A percentile compares a stretch with the other conserved stretches of the same genome.
Evolutionary conservation across 2,797 vertebrate genomes (phyloP).

Genomic region (Picus viridis): DNA sequence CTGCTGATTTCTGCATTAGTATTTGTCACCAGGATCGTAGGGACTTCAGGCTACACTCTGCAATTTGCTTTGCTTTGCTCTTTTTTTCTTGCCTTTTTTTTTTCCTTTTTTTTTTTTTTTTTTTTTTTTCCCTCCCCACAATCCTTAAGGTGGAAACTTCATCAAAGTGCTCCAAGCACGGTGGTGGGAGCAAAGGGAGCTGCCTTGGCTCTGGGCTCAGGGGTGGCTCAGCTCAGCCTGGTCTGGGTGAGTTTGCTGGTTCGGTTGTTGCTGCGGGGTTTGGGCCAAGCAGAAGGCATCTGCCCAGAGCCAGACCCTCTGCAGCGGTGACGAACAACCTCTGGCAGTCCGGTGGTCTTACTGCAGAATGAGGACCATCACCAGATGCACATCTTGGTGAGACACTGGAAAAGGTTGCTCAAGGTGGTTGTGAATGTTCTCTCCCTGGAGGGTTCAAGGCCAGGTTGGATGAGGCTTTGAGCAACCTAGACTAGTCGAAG

Average conservation of each 20-base stretch:
- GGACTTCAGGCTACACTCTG: slow-evolving; percentile 84
- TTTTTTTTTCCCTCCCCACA: slow-evolving; percentile 35
- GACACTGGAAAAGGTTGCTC: too few relatives aligned
- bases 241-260: neutral
- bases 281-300: neutral
- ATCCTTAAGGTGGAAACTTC: slow-evolving; percentile 89
- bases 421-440: too few relatives aligned
- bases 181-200: neutral
- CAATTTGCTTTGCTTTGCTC: slow-evolving; percentile 75
- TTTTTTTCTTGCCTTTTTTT: slow-evolving; percentile 42
- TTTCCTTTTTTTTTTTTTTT: slow-evolving; percentile 43
- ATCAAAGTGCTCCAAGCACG: slow-evolving; percentile 18
- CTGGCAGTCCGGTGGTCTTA: neutral
- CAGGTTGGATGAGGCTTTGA: too few relatives aligned
- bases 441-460: too few relatives aligned
- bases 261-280: neutral
- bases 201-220: neutral
- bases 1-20: slow-evolving; percentile 99
- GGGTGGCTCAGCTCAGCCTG: neutral
- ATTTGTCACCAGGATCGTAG: slow-evolving; percentile 92
- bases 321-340: neutral
- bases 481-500: too few relatives aligned
- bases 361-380: neutral
- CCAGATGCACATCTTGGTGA: neutral
- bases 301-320: neutral